These are phyloP conservation scores for Gallinago undulata DNA, from an alignment of 2,113 vertebrate species.

Conservation along the genomic window DNA sequence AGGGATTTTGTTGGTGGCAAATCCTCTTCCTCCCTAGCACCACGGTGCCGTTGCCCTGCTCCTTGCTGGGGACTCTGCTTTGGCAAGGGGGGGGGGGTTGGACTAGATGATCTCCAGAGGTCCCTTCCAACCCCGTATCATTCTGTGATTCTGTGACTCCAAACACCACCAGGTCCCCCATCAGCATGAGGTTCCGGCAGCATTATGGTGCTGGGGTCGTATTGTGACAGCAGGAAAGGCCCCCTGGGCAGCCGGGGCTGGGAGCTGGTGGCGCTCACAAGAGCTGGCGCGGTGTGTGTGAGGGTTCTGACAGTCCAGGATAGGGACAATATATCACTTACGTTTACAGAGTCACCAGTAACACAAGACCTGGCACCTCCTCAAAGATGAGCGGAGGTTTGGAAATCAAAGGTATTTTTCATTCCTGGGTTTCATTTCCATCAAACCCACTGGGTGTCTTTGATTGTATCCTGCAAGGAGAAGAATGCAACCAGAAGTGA, in stretches of 20 bases:
- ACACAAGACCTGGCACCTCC: not conserved
- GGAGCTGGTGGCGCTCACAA: not conserved
- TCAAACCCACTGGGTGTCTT: not conserved
- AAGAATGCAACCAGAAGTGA: not conserved
- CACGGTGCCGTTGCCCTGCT: not conserved
- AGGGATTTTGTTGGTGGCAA: not conserved
- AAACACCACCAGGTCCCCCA: not conserved
- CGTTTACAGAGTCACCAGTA: not conserved
- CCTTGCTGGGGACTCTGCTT: not conserved
- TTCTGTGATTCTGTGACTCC: not conserved
- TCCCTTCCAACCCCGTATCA: no score
- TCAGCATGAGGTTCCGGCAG: not conserved
- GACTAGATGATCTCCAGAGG: no score
- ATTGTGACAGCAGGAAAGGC: not conserved
- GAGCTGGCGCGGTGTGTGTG: accelerated
- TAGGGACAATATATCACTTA: not conserved
- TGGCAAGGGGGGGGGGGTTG: no score
- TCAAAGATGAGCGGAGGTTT: not conserved
- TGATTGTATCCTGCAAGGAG: not conserved
- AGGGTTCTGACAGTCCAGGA: not conserved
- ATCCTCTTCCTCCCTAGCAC: not conserved
- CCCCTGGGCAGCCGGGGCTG: not conserved
- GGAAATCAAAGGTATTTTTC: slow-evolving; percentile 19
- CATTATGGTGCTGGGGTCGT: not conserved
- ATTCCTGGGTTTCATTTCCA: not conserved